phyloP scores from a whole-genome alignment of 2,888 invertebrate genomes.

The Tachina lurida region DNA sequence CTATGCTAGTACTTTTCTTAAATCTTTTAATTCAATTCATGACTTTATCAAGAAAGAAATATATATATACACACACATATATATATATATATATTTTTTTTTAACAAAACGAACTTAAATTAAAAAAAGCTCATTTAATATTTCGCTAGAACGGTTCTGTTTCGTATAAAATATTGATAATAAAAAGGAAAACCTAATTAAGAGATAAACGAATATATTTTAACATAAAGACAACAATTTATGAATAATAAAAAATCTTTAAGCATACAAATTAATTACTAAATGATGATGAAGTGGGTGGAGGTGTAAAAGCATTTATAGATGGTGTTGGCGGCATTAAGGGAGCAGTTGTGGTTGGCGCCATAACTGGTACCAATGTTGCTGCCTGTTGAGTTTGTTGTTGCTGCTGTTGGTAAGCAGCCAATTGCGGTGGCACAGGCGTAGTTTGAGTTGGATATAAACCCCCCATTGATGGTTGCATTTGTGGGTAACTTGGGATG shows the following conservation, averaged over 20 bases:
- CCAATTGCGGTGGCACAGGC: slow-evolving; percentile 78
- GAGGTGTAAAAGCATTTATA: slow-evolving; percentile 59
- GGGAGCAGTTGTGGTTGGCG: slow-evolving; percentile 38
- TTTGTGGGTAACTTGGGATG: slow-evolving; percentile 82
- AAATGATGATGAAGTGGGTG: slow-evolving; percentile 70
- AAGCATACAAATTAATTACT: slow-evolving; percentile 70
- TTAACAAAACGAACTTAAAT: not conserved
- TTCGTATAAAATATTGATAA: no score
- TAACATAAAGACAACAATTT: slow-evolving; percentile 35
- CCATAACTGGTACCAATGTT: slow-evolving; percentile 53
- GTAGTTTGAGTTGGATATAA: slow-evolving; percentile 78
- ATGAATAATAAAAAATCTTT: slow-evolving; percentile 19
- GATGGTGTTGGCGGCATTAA: slow-evolving; percentile 41
- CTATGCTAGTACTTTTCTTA: no score
- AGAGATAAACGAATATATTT: not conserved
- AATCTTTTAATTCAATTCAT: no score
- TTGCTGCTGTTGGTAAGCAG: slow-evolving; percentile 67
- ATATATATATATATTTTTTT: not conserved
- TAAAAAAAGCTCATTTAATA: not conserved
- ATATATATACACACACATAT: not conserved
- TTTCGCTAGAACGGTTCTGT: not conserved
- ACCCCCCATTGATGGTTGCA: slow-evolving; percentile 79
- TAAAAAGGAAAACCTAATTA: not conserved
- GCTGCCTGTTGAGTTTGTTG: slow-evolving; percentile 29
- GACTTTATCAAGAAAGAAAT: not conserved